These are phyloP conservation scores for Ciconia boyciana DNA, from an alignment of 2,113 vertebrate genomes.

Conservation along the genomic window DNA sequence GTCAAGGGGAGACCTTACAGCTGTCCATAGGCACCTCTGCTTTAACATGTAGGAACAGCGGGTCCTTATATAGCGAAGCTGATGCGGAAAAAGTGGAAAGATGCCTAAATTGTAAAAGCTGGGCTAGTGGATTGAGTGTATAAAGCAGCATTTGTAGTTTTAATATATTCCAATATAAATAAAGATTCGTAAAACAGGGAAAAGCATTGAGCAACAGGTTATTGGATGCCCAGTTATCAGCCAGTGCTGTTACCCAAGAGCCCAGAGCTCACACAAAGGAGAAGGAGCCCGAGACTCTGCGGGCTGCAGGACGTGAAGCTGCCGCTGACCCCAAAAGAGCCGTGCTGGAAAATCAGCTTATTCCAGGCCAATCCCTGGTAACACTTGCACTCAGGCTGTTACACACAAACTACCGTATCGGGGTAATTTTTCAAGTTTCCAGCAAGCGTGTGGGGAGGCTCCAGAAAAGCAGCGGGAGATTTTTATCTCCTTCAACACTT, in stretches of 20 bases:
- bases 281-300: rapidly evolving
- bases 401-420: rapidly evolving
- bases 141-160: neutral
- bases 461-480: neutral
- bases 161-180: neutral
- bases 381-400: rapidly evolving
- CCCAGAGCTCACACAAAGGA: neutral
- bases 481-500: neutral
- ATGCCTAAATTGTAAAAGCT: neutral
- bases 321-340: rapidly evolving
- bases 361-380: neutral
- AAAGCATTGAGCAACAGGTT: neutral
- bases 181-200: neutral
- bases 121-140: neutral
- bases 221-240: neutral
- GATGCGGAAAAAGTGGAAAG: neutral
- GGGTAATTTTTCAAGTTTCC: neutral
- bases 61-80: neutral
- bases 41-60: neutral
- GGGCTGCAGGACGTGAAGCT: neutral
- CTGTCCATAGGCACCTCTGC: neutral
- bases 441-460: rapidly evolving
- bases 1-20: neutral
- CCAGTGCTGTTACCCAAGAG: neutral
- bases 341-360: rapidly evolving